These are phyloP conservation scores for Paralichthys olivaceus DNA, from an alignment of 2,113 vertebrate species.

Conservation along the genomic window DNA sequence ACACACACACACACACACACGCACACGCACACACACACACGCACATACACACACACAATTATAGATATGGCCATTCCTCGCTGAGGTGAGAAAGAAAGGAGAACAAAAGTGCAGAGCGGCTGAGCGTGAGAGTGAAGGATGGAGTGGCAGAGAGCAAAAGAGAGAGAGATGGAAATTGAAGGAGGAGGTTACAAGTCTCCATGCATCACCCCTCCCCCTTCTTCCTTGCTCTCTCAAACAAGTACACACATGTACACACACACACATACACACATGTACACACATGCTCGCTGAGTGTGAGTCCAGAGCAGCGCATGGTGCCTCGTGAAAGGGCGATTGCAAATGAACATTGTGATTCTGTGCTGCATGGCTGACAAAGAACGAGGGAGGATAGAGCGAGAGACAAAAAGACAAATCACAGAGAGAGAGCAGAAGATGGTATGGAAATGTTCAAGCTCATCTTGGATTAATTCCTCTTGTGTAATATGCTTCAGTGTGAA, in stretches of 20 bases:
- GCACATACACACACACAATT: constrained; percentile 20
- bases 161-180: constrained; percentile 35
- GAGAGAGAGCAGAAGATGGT: constrained; percentile 7
- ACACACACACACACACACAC: constrained; percentile 25
- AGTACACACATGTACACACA: constrained; percentile 8
- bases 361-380: constrained; percentile 62
- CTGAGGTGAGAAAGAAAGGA: constrained; percentile 43
- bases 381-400: constrained; percentile 42
- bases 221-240: neutral
- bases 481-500: constrained; percentile 24
- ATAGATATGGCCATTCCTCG: constrained; percentile 9
- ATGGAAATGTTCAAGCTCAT: constrained; percentile 30
- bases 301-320: constrained; percentile 47
- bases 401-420: constrained; percentile 18
- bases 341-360: constrained; percentile 74
- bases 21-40: constrained; percentile 21
- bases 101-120: constrained; percentile 36
- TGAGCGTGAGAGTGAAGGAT: constrained; percentile 38
- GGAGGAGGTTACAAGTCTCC: constrained; percentile 34
- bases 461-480: constrained; percentile 37
- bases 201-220: constrained; percentile 56
- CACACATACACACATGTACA: constrained; percentile 4
- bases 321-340: constrained; percentile 67
- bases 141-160: constrained; percentile 25
- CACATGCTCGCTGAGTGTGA: constrained; percentile 29